Conservation (phyloP, 1,140 invertebrate genomes). For the Leptoteleia sp. region DNA sequence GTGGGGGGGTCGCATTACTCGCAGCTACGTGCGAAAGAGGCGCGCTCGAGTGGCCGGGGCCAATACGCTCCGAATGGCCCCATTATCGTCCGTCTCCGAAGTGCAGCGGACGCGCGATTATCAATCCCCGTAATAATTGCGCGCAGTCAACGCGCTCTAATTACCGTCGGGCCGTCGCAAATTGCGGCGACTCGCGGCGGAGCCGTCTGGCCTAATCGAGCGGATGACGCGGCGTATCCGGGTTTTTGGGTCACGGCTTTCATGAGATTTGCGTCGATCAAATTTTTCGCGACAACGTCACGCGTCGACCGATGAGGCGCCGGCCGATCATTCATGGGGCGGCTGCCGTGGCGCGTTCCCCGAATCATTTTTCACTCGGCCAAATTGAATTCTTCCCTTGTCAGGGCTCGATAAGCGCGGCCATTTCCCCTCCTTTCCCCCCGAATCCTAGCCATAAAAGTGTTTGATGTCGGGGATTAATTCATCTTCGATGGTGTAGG, state of each 20-base stretch:
- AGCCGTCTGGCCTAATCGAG: conserved; percentile 46
- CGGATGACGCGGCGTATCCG: conserved; percentile 48
- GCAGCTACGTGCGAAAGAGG: conserved; percentile 12
- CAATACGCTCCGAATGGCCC: conserved; percentile 53
- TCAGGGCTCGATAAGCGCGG: not conserved
- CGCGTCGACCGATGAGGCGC: conserved; percentile 13
- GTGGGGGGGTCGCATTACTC: no score
- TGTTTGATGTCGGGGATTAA: no score
- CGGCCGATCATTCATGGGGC: conserved; percentile 10
- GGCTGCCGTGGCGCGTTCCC: not conserved
- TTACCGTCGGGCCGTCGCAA: conserved; percentile 68
- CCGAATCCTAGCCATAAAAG: no score
- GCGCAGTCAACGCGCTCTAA: conserved; percentile 76
- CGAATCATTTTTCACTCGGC: no score
- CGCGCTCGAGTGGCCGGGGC: not conserved
- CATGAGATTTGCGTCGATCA: conserved; percentile 47
- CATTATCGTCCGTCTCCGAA: conserved; percentile 75
- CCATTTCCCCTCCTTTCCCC: no score
- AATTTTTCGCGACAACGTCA: conserved; percentile 21
- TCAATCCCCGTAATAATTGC: conserved; percentile 79
- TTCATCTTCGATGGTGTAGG: no score
- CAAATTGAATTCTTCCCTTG: conserved; percentile 12
- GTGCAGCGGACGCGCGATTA: conserved; percentile 75
- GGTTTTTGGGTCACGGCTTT: conserved; percentile 49
- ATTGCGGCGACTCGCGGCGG: conserved; percentile 59